phyloP scores from a whole-genome alignment of 37 sponge, comb jelly and placozoan species.

The Bolinopsis microptera region DNA sequence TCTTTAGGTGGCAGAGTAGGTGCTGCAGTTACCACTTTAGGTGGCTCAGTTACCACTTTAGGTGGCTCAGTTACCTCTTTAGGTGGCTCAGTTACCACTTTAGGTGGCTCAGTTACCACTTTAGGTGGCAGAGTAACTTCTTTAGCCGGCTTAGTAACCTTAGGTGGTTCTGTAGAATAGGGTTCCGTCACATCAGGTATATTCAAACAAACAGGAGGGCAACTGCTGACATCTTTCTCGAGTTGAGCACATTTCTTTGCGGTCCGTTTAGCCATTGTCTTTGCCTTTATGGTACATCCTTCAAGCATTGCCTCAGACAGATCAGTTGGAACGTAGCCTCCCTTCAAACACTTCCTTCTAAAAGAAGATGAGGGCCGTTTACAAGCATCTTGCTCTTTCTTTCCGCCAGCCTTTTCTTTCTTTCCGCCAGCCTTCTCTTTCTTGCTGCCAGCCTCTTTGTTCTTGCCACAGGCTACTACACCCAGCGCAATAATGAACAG shows the following conservation, averaged over 20 bases:
- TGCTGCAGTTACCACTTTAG: background rate
- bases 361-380: too few relatives aligned
- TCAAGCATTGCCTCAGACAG: background rate
- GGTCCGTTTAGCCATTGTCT: background rate
- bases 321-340: background rate
- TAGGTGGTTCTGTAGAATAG: too few relatives aligned
- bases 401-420: background rate
- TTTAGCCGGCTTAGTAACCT: too few relatives aligned
- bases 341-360: background rate
- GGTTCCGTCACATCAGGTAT: background rate
- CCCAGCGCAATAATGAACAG: background rate
- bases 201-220: background rate
- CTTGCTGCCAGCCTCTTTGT: background rate
- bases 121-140: too few relatives aligned
- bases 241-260: background rate
- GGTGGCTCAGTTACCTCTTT: too few relatives aligned
- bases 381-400: too few relatives aligned
- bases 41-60: too few relatives aligned
- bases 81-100: too few relatives aligned
- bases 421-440: background rate
- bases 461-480: background rate
- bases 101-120: too few relatives aligned
- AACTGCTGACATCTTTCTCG: background rate
- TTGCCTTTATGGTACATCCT: background rate
- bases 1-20: background rate